Evolutionary conservation across 2,888 invertebrate species (phyloP).

Genomic region (Stenoptilia bipunctidactyla): DNA sequence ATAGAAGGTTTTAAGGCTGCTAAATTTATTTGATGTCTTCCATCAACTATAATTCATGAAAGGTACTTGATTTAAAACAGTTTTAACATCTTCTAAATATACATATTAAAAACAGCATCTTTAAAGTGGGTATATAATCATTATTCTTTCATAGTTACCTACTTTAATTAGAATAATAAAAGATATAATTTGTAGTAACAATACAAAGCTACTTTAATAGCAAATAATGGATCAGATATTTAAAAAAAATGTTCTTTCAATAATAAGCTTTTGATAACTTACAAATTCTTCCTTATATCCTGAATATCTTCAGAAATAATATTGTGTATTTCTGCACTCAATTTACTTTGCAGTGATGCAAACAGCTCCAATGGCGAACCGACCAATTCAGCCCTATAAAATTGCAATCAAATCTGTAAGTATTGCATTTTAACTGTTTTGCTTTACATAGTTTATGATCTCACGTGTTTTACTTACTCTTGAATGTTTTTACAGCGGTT

Average conservation of each 20-base stretch:
- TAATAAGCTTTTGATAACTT: conserved; percentile 25
- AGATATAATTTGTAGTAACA: no score
- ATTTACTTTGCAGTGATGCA: conserved; percentile 40
- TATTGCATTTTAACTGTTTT: conserved; percentile 8
- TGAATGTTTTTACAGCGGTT: conserved; percentile 61
- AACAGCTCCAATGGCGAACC: conserved; percentile 57
- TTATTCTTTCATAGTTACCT: no score
- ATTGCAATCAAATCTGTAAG: neutral
- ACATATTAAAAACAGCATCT: no score
- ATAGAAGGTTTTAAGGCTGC: no score
- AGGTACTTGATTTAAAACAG: no score
- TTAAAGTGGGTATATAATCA: no score
- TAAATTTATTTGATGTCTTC: no score
- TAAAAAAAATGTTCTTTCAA: neutral
- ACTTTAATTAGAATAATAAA: no score
- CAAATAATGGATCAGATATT: neutral
- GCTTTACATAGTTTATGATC: neutral
- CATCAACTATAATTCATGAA: no score
- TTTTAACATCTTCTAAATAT: no score
- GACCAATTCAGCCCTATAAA: conserved; percentile 45
- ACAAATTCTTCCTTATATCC: conserved; percentile 53
- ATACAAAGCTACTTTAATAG: conserved; percentile 1
- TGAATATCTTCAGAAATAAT: conserved; percentile 46
- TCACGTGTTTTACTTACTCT: conserved; percentile 37
- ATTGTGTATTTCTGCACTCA: conserved; percentile 47